phyloP scores from a whole-genome alignment of 2,113 vertebrate genomes.

The Onychorhynchus coronatus region DNA sequence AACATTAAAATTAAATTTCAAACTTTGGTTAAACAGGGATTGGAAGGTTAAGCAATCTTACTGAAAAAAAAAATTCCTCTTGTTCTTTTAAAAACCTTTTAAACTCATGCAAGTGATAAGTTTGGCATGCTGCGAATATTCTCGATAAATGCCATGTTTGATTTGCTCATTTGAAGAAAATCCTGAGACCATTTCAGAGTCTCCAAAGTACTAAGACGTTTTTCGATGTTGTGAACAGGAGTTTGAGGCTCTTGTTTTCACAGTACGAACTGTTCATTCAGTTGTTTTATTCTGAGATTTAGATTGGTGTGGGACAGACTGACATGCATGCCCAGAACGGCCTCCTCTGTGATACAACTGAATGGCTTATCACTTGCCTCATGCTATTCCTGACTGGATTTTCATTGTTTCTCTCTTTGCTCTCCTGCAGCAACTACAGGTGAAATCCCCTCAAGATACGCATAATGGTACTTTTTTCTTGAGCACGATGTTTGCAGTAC shows the following conservation, averaged over 20 bases:
- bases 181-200: background rate
- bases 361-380: background rate
- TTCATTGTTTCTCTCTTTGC: background rate
- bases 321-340: fast-evolving
- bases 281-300: background rate
- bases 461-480: background rate
- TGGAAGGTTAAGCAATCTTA: background rate
- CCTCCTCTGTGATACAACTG: background rate
- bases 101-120: background rate
- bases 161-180: background rate
- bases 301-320: background rate
- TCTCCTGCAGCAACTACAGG: background rate
- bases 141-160: background rate
- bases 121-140: background rate
- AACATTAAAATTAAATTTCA: background rate
- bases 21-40: background rate
- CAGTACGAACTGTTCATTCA: background rate
- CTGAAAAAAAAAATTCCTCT: background rate
- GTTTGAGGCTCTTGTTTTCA: background rate
- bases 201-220: background rate
- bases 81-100: background rate
- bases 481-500: background rate
- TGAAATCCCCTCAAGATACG: background rate
- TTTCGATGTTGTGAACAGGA: background rate
- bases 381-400: background rate